Evolutionary conservation across 2,113 vertebrate species (phyloP).

Genomic region (Triplophysa tibetana): DNA sequence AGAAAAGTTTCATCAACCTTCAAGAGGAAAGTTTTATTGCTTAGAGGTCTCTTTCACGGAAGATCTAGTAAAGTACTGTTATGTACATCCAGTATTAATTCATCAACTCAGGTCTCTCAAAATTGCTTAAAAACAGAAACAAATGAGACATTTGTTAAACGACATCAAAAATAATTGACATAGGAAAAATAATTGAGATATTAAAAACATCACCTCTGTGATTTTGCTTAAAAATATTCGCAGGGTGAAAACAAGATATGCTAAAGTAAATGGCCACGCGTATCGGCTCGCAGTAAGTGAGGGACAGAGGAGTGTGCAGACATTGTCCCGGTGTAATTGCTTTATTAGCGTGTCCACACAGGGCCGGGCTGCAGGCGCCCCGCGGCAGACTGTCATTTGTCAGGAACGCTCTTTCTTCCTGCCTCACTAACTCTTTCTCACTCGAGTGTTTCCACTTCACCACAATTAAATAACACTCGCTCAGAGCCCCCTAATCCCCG

Average conservation of each 20-base stretch:
- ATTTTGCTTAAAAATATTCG: too few species aligned
- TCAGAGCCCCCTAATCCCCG: slow-evolving; percentile 35
- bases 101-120: too few species aligned
- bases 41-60: too few species aligned
- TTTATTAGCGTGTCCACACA: slow-evolving; percentile 37
- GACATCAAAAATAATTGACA: too few species aligned
- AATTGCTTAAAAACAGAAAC: too few species aligned
- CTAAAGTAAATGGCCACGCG: background rate
- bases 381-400: slow-evolving; percentile 32
- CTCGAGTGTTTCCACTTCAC: slow-evolving; percentile 31
- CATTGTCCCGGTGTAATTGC: slow-evolving; percentile 36
- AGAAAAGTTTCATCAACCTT: too few species aligned
- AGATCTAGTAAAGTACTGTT: too few species aligned
- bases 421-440: slow-evolving; percentile 36
- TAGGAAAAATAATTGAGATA: too few species aligned
- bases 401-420: slow-evolving; percentile 25
- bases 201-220: too few species aligned
- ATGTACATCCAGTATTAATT: too few species aligned
- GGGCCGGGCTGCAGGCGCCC: slow-evolving; percentile 9
- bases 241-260: background rate
- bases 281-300: background rate
- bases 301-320: background rate
- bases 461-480: slow-evolving; percentile 43
- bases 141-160: too few species aligned
- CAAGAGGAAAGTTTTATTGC: too few species aligned